Conservation (phyloP, 2,888 invertebrate genomes). For the Cantharis flavilabris region DNA sequence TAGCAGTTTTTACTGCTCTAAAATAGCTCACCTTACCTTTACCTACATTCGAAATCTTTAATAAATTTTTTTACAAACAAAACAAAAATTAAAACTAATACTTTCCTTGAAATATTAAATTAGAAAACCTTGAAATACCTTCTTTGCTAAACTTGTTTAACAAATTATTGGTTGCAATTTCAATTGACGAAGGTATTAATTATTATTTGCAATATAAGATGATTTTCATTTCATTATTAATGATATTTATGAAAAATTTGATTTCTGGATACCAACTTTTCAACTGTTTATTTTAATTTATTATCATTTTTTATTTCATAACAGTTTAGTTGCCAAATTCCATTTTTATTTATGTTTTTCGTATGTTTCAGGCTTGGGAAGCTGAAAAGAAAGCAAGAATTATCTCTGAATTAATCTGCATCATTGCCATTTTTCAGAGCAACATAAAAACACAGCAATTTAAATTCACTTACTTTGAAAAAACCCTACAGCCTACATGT, state of each 20-base stretch:
- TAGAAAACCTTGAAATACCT: neutral
- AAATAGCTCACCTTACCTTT: conserved; percentile 3
- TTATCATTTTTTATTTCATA: neutral
- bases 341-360: neutral
- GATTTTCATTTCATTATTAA: neutral
- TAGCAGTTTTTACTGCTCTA: neutral
- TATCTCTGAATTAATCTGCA: neutral
- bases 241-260: neutral
- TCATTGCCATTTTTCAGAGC: neutral
- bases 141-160: neutral
- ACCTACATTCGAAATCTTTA: conserved; percentile 1
- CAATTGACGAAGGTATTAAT: neutral
- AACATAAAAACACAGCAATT: no score
- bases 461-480: no score
- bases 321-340: neutral
- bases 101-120: neutral
- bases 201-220: neutral
- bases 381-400: neutral
- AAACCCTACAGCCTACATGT: no score
- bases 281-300: neutral
- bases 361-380: neutral
- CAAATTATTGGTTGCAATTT: neutral
- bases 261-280: neutral
- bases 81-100: neutral
- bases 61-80: neutral